Evolutionary conservation across 2,797 vertebrate genomes (phyloP).

Genomic region (Chelon labrosus): DNA sequence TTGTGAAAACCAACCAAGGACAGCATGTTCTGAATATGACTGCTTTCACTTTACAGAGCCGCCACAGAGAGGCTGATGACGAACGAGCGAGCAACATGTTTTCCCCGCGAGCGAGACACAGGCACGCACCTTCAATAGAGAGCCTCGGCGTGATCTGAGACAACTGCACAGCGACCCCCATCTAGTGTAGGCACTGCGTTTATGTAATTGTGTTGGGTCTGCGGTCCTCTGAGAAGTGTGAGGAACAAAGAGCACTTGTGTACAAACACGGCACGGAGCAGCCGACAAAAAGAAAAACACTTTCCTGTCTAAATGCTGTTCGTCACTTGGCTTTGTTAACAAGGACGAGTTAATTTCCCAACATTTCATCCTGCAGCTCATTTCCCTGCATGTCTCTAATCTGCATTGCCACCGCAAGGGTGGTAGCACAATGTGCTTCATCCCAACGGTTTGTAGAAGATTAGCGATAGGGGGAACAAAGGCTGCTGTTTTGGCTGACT

Average conservation of each 20-base stretch:
- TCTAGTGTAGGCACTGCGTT: slow-evolving; percentile 5
- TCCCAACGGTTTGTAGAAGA: slow-evolving; percentile 57
- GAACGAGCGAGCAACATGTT: slow-evolving; percentile 40
- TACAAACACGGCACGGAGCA: slow-evolving; percentile 7
- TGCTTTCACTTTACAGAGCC: slow-evolving; percentile 72
- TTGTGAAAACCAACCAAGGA: slow-evolving; percentile 73
- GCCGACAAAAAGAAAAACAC: slow-evolving; percentile 27
- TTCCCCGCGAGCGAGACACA: slow-evolving; percentile 20
- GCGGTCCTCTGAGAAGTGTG: not conserved
- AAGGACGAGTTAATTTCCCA: slow-evolving; percentile 49
- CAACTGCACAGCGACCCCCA: slow-evolving; percentile 17
- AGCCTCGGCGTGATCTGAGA: slow-evolving; percentile 41
- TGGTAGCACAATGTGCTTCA: slow-evolving; percentile 44
- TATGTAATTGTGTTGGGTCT: slow-evolving; percentile 15
- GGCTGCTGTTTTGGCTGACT: slow-evolving; percentile 63
- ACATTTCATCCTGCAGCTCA: slow-evolving; percentile 46
- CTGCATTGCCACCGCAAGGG: slow-evolving; percentile 55
- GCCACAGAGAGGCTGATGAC: slow-evolving; percentile 54
- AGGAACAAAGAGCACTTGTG: slow-evolving; percentile 20
- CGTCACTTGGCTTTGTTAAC: slow-evolving; percentile 51
- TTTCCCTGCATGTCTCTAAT: slow-evolving; percentile 52
- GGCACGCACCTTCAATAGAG: slow-evolving; percentile 21
- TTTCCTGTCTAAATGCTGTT: slow-evolving; percentile 26
- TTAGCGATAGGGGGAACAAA: slow-evolving; percentile 66
- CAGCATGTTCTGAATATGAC: slow-evolving; percentile 69